Evolutionary conservation across 2,113 vertebrate genomes (phyloP).

Genomic region (Plotosus lineatus): DNA sequence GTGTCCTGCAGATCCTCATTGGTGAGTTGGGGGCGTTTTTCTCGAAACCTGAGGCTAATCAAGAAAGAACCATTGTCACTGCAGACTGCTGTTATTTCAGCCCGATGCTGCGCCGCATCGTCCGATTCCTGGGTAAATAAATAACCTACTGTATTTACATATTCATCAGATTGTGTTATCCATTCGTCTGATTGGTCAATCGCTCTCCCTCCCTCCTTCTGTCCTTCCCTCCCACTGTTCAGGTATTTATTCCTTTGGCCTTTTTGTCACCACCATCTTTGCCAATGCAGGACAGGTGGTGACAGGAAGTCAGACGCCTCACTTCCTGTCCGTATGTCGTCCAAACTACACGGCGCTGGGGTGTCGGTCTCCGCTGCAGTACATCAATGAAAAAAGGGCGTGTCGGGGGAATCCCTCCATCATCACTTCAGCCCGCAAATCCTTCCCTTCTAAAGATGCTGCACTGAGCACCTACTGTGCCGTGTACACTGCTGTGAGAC

Average conservation of each 20-base stretch:
- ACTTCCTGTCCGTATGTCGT: constrained; percentile 87
- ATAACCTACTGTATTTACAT: not conserved
- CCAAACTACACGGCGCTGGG: constrained; percentile 90
- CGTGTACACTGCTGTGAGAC: constrained; percentile 83
- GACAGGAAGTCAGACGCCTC: constrained; percentile 87
- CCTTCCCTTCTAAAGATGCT: constrained; percentile 88
- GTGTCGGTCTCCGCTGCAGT: constrained; percentile 79
- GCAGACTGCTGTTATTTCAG: constrained; percentile 91
- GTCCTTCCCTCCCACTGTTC: not conserved
- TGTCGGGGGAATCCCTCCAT: constrained; percentile 84
- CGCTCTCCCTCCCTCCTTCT: not conserved
- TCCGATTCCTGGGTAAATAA: constrained; percentile 85
- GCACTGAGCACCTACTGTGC: constrained; percentile 87
- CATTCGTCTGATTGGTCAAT: not conserved
- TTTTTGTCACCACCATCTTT: constrained; percentile 90
- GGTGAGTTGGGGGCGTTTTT: constrained; percentile 84
- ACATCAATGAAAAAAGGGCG: constrained; percentile 78
- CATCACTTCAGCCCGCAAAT: constrained; percentile 81
- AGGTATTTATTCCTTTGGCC: constrained; percentile 91
- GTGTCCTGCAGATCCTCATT: constrained; percentile 77
- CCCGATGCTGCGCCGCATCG: constrained; percentile 83
- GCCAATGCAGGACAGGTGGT: constrained; percentile 91
- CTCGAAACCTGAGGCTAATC: constrained; percentile 72
- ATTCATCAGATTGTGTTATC: not conserved
- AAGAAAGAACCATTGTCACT: constrained; percentile 86